Conservation (phyloP, 2,888 invertebrate genomes). For the Camponotus fellah region DNA sequence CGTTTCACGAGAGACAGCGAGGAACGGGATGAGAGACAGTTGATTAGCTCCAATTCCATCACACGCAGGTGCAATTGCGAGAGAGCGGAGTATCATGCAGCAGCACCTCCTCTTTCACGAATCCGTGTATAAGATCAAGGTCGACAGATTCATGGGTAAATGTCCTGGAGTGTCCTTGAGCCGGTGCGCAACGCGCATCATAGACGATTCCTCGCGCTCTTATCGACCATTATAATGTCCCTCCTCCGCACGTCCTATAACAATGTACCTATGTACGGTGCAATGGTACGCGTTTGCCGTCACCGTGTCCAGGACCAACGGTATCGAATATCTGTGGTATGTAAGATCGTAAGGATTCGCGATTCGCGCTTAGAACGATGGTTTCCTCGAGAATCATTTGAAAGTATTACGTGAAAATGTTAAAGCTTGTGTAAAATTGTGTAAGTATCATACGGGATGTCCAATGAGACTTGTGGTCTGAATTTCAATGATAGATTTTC, state of each 20-base stretch:
- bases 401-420: not conserved
- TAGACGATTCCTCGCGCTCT: slow-evolving; percentile 58
- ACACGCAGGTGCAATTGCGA: slow-evolving; percentile 67
- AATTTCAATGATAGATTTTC: slow-evolving; percentile 7
- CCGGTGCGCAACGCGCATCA: slow-evolving; percentile 44
- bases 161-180: slow-evolving; percentile 78
- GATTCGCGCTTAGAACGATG: not conserved
- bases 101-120: slow-evolving; percentile 65
- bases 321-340: not conserved
- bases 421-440: not conserved
- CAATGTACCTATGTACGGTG: slow-evolving; percentile 45
- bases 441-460: not conserved
- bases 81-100: slow-evolving; percentile 31
- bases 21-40: not conserved
- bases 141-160: slow-evolving; percentile 80
- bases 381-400: not conserved
- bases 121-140: slow-evolving; percentile 81
- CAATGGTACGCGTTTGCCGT: not conserved
- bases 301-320: not conserved
- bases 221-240: slow-evolving; percentile 67
- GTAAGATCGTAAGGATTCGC: not conserved
- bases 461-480: not conserved
- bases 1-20: not conserved
- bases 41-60: slow-evolving; percentile 35
- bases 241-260: slow-evolving; percentile 58